Evolutionary conservation across 2,888 invertebrate genomes (phyloP), one percentile per base, ranked within the genome.

Genomic region (Acrobasis suavella): DNA sequence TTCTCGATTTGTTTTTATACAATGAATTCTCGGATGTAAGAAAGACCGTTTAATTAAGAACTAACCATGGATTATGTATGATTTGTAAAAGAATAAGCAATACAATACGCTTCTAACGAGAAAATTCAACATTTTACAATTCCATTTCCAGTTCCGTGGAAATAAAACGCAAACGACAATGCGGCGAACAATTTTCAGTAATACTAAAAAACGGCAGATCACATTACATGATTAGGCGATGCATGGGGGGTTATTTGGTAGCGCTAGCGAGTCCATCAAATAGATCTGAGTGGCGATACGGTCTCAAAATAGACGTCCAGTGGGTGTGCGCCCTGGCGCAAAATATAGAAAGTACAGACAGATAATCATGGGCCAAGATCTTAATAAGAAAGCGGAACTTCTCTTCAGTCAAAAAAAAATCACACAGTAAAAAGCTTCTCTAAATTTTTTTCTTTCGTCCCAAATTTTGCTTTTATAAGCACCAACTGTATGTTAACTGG

Each of bases 281-380:
- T 85, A 91, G 90, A 91, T 91, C 86, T 81, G 75, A 73, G 68
- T 69, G 69, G 75, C 80, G 90, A 91, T 90, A 90, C 72, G 77
- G 78, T 77, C 83, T 83, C 83, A 75, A 80, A 82, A 83, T 81
- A 82, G 81, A 82, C 81, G 83, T 78, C 80, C 80, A 77, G 72
- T 70, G 64, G 51, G 65, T 64, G 71, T 67, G 70, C 70, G 74
- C 66, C 76, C 80, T 91, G 87, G 81, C 74, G 14, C 8, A 42
- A 56, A 56, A 10, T 56, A 42, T 8, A 0, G 14, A 56, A 14
- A 9, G 7, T 15, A 56, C 17, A 56, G 56, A 32, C 32, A 7
- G 32, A 32, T 2, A 32, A 32, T 32, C 32, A 32, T 32, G 32
- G 7, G 32, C 32, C 32, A 32, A 32, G 32, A 32, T 32, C 5